These are phyloP conservation scores for Hydrotaea diabolus DNA, from an alignment of 2,888 invertebrate genomes.

Conservation along the genomic window DNA sequence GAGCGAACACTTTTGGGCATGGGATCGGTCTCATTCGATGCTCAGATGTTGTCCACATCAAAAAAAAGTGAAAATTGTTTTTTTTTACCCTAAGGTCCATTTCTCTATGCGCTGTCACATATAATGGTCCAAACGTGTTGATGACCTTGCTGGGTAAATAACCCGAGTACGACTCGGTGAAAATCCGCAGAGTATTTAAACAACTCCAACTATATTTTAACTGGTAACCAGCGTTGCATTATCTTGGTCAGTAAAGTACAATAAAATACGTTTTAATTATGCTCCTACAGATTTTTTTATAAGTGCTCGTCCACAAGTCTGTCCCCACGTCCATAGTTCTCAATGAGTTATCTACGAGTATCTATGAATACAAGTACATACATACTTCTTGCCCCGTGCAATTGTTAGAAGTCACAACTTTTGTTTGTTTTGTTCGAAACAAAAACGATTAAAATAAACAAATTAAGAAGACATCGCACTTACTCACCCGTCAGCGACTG, in stretches of 20 bases:
- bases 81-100: no score
- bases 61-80: no score
- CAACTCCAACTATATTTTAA: not conserved
- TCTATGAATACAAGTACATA: not conserved
- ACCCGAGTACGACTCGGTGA: not conserved
- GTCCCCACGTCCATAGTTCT: not conserved
- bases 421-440: not conserved
- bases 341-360: not conserved
- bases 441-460: not conserved
- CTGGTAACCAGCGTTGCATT: not conserved
- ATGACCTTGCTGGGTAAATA: conserved; percentile 60
- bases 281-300: no score
- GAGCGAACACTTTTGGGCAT: no score
- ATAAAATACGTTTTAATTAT: no score
- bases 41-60: no score
- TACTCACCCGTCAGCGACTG: not conserved
- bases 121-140: conserved; percentile 49
- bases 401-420: conserved; percentile 3
- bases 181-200: not conserved
- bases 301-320: not conserved
- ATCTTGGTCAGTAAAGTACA: not conserved
- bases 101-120: no score
- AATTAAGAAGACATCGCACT: not conserved
- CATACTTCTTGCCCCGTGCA: not conserved
- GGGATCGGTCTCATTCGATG: no score